phyloP scores from a whole-genome alignment of 2,113 vertebrate species.

The Noctilio leporinus region DNA sequence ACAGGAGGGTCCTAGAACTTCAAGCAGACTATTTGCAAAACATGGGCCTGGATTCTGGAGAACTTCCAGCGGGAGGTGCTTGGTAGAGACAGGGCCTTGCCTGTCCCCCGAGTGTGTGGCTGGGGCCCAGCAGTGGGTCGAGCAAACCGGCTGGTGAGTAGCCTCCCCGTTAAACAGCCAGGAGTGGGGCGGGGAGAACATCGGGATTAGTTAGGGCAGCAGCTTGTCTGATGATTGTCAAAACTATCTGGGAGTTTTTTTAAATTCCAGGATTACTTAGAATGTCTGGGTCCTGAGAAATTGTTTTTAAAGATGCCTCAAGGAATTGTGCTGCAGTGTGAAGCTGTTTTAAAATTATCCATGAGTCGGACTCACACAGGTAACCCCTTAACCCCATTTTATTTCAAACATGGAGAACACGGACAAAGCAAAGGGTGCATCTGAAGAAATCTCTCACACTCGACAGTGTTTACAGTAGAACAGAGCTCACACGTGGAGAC shows the following conservation, averaged over 20 bases:
- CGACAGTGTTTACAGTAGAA: neutral
- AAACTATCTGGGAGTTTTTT: slow-evolving; percentile 12
- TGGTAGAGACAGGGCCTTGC: neutral
- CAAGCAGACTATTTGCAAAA: neutral
- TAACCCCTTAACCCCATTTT: slow-evolving; percentile 64
- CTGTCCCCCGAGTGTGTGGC: neutral
- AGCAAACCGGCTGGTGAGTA: no score
- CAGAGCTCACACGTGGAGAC: neutral
- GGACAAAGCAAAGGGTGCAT: slow-evolving; percentile 56
- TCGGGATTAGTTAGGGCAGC: neutral
- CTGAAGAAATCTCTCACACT: slow-evolving; percentile 21
- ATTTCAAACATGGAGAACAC: slow-evolving; percentile 48
- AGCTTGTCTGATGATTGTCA: neutral
- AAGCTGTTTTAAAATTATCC: neutral
- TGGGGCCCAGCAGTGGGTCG: neutral
- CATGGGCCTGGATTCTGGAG: neutral
- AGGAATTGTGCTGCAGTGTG: neutral
- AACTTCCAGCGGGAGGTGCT: neutral
- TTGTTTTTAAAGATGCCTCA: neutral
- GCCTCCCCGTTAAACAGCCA: neutral
- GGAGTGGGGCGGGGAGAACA: neutral
- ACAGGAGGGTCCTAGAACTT: neutral
- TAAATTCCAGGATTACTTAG: neutral
- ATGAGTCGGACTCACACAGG: slow-evolving; percentile 27
- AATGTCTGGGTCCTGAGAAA: neutral